phyloP scores from a whole-genome alignment of 2,113 vertebrate genomes.

The Labrus mixtus region DNA sequence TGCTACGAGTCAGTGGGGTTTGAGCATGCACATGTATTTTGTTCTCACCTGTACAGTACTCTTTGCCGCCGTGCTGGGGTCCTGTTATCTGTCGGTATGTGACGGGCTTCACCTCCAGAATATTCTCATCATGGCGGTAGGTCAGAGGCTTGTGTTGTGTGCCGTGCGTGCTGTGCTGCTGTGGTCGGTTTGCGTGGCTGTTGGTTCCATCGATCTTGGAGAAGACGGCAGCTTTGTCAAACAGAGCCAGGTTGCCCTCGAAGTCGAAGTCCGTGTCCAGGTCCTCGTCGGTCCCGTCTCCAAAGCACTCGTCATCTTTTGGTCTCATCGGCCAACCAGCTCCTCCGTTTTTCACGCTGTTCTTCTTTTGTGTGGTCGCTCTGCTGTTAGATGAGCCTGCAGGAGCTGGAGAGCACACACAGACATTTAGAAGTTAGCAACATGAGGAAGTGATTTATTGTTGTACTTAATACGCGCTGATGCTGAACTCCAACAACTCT shows the following conservation, averaged over 20 bases:
- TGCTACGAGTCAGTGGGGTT: too few species aligned
- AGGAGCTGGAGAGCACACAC: conserved; percentile 18
- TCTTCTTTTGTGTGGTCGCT: conserved; percentile 90
- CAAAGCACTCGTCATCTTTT: conserved; percentile 93
- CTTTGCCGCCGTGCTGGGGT: conserved; percentile 86
- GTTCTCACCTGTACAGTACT: conserved; percentile 91
- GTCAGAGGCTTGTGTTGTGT: conserved; percentile 82
- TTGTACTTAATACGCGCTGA: too few species aligned
- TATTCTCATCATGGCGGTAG: conserved; percentile 93
- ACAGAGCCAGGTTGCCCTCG: conserved; percentile 94
- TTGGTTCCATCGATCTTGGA: conserved; percentile 91
- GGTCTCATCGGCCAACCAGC: conserved; percentile 82
- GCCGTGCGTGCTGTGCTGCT: conserved; percentile 83
- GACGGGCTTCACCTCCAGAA: conserved; percentile 88
- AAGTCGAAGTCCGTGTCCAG: conserved; percentile 95
- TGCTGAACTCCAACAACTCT: too few species aligned
- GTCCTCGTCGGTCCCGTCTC: conserved; percentile 89
- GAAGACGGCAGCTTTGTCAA: conserved; percentile 95
- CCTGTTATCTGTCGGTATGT: conserved; percentile 90
- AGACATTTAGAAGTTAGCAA: not conserved
- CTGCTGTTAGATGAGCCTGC: conserved; percentile 90
- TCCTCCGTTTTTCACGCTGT: conserved; percentile 85
- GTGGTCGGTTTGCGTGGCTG: conserved; percentile 70
- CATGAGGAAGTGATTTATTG: not conserved
- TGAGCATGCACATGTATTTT: not conserved